A percentile compares a stretch with the other conserved stretches of the same genome.
phyloP scores from a whole-genome alignment of 92 coral and sea anemone genomes.

The Nematostella vectensis region DNA sequence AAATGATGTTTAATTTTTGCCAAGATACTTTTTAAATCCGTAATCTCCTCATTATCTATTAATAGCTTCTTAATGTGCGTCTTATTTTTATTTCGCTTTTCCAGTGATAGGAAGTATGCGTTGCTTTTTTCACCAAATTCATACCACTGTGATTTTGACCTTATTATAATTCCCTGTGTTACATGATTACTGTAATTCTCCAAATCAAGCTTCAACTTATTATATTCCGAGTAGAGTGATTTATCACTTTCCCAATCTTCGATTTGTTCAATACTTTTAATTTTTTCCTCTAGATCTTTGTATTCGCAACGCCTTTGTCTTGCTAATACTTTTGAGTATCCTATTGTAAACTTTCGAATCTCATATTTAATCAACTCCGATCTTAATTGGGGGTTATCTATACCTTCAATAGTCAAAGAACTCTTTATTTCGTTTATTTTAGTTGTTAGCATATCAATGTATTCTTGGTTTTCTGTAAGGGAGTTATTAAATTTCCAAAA shows the following conservation, averaged over 20 bases:
- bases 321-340: conserved; percentile 8
- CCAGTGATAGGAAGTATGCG: conserved; percentile 10
- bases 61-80: conserved; percentile 5
- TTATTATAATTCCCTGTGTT: conserved; percentile 15
- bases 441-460: not conserved
- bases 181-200: conserved; percentile 4
- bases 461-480: conserved; percentile 3
- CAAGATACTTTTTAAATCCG: not conserved
- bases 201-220: not conserved
- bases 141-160: conserved; percentile 21
- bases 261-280: conserved; percentile 2
- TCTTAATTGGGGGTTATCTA: conserved; percentile 8
- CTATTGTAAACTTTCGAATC: conserved; percentile 7
- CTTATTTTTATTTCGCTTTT: conserved; percentile 16
- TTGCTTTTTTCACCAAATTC: conserved; percentile 26
- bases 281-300: conserved; percentile 3
- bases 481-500: conserved; percentile 25
- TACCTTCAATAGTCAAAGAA: not conserved
- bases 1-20: not conserved
- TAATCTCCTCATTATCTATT: not conserved
- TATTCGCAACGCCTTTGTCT: conserved; percentile 1
- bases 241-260: conserved; percentile 2
- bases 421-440: not conserved
- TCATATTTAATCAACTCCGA: conserved; percentile 30
- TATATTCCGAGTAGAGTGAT: not conserved